Conservation (phyloP, 2,888 invertebrate genomes). For the Diachrysia chrysitis region DNA sequence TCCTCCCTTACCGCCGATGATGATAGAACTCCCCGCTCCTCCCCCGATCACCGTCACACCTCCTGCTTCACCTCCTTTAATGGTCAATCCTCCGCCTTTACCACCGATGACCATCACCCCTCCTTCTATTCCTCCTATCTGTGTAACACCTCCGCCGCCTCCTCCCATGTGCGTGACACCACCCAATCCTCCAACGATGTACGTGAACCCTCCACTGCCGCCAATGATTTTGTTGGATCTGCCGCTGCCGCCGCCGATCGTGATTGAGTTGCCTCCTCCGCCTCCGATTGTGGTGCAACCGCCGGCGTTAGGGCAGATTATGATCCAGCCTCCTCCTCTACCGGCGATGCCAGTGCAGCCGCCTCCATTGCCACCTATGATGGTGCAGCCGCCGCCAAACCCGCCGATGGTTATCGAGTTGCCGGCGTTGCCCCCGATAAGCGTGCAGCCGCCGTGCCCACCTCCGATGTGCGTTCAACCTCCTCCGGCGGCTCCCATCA, state of each 20-base stretch:
- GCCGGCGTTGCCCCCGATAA: slow-evolving; percentile 76
- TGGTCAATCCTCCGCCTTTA: slow-evolving; percentile 69
- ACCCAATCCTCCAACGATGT: slow-evolving; percentile 75
- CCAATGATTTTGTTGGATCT: slow-evolving; percentile 73
- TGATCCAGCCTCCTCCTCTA: slow-evolving; percentile 80
- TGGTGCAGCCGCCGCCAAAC: slow-evolving; percentile 77
- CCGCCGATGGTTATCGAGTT: slow-evolving; percentile 77
- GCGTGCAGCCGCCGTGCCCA: slow-evolving; percentile 78
- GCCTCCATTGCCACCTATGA: slow-evolving; percentile 77
- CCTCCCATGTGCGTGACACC: slow-evolving; percentile 76
- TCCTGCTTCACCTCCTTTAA: slow-evolving; percentile 70
- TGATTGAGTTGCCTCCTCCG: slow-evolving; percentile 78
- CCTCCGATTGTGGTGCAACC: slow-evolving; percentile 81
- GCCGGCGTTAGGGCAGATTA: slow-evolving; percentile 76
- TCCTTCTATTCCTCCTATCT: slow-evolving; percentile 73
- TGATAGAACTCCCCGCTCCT: slow-evolving; percentile 71
- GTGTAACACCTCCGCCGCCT: slow-evolving; percentile 75
- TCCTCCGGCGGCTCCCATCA: slow-evolving; percentile 76
- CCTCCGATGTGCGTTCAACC: slow-evolving; percentile 79
- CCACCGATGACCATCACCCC: slow-evolving; percentile 76
- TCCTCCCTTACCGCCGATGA: slow-evolving; percentile 71
- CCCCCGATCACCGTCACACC: slow-evolving; percentile 75
- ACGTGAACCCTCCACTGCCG: slow-evolving; percentile 72
- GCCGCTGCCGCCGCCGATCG: slow-evolving; percentile 75
- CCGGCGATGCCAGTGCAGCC: slow-evolving; percentile 81